A percentile compares a stretch with the other conserved stretches of the same genome.
Evolutionary conservation across 2,888 invertebrate species (phyloP).

Genomic region (Pandemis cinnamomeana): DNA sequence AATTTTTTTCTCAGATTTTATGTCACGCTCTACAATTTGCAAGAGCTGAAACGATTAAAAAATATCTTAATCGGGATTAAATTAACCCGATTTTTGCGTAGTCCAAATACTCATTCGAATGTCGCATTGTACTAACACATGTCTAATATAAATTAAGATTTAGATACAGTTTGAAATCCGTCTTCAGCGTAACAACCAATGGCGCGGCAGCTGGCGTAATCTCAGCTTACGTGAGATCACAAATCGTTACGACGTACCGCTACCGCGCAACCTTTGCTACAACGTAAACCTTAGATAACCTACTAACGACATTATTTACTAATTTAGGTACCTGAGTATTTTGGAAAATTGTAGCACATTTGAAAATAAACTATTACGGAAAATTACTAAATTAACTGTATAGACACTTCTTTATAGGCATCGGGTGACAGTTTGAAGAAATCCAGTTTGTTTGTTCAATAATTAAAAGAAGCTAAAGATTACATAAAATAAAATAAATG

Average conservation of each 20-base stretch:
- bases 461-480: too few species aligned
- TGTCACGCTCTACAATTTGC: background rate
- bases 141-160: background rate
- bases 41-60: background rate
- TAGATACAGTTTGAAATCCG: constrained; percentile 39
- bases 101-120: background rate
- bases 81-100: background rate
- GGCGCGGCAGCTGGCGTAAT: constrained; percentile 72
- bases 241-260: constrained; percentile 60
- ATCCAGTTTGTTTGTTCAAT: too few species aligned
- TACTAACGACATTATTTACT: background rate
- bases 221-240: constrained; percentile 75
- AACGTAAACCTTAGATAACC: constrained; percentile 42
- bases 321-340: background rate
- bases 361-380: too few species aligned
- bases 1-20: too few species aligned
- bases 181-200: constrained; percentile 60
- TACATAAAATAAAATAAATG: too few species aligned
- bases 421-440: too few species aligned
- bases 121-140: background rate
- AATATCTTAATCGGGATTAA: background rate
- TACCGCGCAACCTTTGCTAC: constrained; percentile 66
- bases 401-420: too few species aligned
- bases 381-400: too few species aligned
- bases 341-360: too few species aligned